Base-by-base conservation (phyloP, 2,888 invertebrate species). In the Petrophora chlorosata region DNA sequence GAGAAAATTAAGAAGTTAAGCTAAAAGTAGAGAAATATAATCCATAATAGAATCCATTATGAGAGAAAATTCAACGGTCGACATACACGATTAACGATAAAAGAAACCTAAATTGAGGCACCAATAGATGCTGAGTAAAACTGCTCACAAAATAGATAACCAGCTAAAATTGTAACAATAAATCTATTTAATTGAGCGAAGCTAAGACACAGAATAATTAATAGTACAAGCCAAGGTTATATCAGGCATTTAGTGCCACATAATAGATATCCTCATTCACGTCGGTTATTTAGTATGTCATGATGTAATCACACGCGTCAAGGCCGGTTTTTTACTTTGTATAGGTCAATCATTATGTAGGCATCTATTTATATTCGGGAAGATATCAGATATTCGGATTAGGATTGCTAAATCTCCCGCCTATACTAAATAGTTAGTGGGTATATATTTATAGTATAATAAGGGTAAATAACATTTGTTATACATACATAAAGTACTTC, bases 241-340 rank as follows among this genome's bases (percentile, higher is more conserved):
- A 16, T 25, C 30, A 43, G 38, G 30, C 23, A 40, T 51, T 54
- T 26, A 14, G 35, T 8, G 45, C 41, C 10, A 30, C 41, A 36
- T 30, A 35, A 38, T 28, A 53, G 43, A 43, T n/a, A 23, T 36
- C 44, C 43, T 51, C 33, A 50, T 46, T 43, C 28, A 54, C 35
- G 45, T 36, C 3, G 25, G 10, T 25, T 53, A 32, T 54, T 52
- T 47, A 38, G 53, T 54, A 38, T 41, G 25, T 14, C 43, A 61
- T 71, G 70, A 73, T 73, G 67, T n/a, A n/a, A n/a, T 70, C 65
- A 71, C 59, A 44, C 55, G 58, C 60, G 58, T 54, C 65, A 70
- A 67, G 57, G 54, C 26, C 42, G 48, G 22, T 22, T 43, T 49
- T 48, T 38, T 12, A 13, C 2, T 38, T 26, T 28, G 25, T 16